Percentiles rank a stretch among this genome's conserved stretches.
Evolutionary conservation across 2,797 vertebrate species (phyloP).

Genomic region (Sparidentex hasta): DNA sequence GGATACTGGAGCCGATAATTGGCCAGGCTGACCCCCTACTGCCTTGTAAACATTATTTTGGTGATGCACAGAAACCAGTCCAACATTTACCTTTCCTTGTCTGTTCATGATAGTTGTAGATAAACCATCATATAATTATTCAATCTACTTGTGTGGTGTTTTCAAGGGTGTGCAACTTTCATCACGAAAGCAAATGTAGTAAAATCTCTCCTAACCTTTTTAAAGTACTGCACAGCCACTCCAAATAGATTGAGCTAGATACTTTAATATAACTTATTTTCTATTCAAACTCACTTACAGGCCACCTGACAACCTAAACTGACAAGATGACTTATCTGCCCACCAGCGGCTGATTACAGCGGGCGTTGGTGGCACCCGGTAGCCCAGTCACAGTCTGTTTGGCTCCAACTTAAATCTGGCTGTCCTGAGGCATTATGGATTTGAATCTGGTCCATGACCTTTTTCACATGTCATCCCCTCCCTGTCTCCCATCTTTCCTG

Average conservation of each 20-base stretch:
- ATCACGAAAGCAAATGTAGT: background rate
- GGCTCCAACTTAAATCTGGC: constrained; percentile 27
- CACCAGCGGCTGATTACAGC: constrained; percentile 30
- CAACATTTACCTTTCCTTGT: background rate
- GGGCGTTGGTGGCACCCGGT: constrained; percentile 28
- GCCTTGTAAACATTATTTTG: no score
- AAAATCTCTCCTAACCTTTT: background rate
- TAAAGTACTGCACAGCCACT: background rate
- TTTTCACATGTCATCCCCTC: constrained; percentile 39
- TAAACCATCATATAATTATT: background rate
- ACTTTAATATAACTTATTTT: background rate
- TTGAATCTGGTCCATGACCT: constrained; percentile 61
- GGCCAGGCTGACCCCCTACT: no score
- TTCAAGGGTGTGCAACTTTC: background rate
- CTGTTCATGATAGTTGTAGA: background rate
- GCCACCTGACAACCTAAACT: constrained; percentile 23
- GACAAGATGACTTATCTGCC: constrained; percentile 36
- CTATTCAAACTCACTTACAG: background rate
- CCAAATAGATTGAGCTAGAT: background rate
- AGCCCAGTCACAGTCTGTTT: constrained; percentile 22
- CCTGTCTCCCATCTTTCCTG: constrained; percentile 8
- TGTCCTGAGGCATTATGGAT: constrained; percentile 37
- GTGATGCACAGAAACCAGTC: background rate
- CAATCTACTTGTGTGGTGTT: background rate
- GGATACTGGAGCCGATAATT: no score